These are phyloP conservation scores for Halcyon badia DNA, from an alignment of 2,797 vertebrate genomes.

Conservation along the genomic window DNA sequence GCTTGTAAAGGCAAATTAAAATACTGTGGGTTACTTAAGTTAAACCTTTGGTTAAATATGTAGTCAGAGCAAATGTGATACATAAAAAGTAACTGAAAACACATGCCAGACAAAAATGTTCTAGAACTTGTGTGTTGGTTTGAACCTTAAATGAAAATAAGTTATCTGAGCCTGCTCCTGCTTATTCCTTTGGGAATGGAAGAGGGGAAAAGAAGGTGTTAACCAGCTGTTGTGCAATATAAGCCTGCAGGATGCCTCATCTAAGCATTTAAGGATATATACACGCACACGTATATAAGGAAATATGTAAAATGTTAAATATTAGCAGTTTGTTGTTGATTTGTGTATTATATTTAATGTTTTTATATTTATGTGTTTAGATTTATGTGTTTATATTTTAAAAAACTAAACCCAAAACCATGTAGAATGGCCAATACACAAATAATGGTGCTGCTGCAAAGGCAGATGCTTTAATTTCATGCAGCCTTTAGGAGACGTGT, in stretches of 20 bases:
- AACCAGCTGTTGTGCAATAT: slow-evolving; percentile 7
- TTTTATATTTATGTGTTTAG: background rate
- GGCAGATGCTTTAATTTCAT: background rate
- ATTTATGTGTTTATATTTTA: background rate
- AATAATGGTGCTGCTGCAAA: background rate
- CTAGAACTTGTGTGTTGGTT: background rate
- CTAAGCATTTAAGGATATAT: background rate
- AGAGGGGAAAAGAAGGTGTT: background rate
- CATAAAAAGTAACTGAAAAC: slow-evolving; percentile 30
- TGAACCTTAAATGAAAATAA: background rate
- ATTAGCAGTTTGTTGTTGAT: background rate
- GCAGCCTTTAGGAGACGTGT: background rate
- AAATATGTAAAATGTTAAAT: background rate
- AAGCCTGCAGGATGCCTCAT: background rate
- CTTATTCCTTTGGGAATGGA: background rate
- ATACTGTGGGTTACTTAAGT: slow-evolving; percentile 30
- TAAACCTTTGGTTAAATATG: slow-evolving; percentile 23
- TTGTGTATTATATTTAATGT: background rate
- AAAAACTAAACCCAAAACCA: accelerated
- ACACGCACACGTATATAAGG: background rate
- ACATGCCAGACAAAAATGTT: background rate
- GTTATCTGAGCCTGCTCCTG: background rate
- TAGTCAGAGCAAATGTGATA: background rate
- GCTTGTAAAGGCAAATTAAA: slow-evolving; percentile 11
- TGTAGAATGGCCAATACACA: background rate